A percentile compares a stretch with the other conserved stretches of the same genome.
Conservation (phyloP, 1,140 invertebrate genomes). For the Lithobius niger region DNA sequence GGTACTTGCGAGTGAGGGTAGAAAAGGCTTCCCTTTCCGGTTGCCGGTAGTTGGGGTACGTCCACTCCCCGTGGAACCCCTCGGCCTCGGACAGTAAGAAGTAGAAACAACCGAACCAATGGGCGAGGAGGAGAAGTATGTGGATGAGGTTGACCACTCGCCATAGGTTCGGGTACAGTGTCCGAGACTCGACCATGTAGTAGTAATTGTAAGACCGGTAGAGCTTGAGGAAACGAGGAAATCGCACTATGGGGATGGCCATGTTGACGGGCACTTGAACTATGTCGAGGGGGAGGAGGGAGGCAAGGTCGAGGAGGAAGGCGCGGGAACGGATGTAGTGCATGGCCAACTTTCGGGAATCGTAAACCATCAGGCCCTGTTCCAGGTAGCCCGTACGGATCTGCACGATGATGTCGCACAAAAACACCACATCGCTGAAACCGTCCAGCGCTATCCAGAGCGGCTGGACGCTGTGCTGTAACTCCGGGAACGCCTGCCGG, state of each 20-base stretch:
- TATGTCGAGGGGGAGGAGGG: slow-evolving; percentile 73
- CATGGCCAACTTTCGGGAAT: slow-evolving; percentile 70
- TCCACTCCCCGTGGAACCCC: slow-evolving; percentile 79
- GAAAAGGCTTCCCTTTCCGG: slow-evolving; percentile 53
- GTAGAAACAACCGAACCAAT: slow-evolving; percentile 97
- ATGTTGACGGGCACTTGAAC: slow-evolving; percentile 61
- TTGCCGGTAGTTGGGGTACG: slow-evolving; percentile 74
- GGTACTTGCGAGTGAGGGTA: slow-evolving; percentile 76
- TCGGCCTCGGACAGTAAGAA: slow-evolving; percentile 85
- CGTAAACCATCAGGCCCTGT: slow-evolving; percentile 86
- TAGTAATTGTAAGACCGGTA: slow-evolving; percentile 85
- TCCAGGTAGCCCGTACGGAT: slow-evolving; percentile 90
- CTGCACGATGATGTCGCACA: slow-evolving; percentile 75
- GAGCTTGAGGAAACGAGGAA: slow-evolving; percentile 47
- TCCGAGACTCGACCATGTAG: slow-evolving; percentile 89
- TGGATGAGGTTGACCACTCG: slow-evolving; percentile 90
- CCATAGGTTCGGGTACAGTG: slow-evolving; percentile 90
- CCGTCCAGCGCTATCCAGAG: slow-evolving; percentile 43
- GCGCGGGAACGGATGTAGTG: slow-evolving; percentile 74
- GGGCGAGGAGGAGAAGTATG: slow-evolving; percentile 82
- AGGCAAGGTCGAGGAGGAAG: slow-evolving; percentile 70
- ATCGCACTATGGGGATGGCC: slow-evolving; percentile 26
- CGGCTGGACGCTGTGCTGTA: slow-evolving; percentile 39
- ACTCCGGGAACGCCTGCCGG: slow-evolving; percentile 80
- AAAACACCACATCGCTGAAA: slow-evolving; percentile 71